A percentile compares a stretch with the other conserved stretches of the same genome.
phyloP scores from a whole-genome alignment of 2,888 invertebrate genomes.

The Xiphydria camelus region DNA sequence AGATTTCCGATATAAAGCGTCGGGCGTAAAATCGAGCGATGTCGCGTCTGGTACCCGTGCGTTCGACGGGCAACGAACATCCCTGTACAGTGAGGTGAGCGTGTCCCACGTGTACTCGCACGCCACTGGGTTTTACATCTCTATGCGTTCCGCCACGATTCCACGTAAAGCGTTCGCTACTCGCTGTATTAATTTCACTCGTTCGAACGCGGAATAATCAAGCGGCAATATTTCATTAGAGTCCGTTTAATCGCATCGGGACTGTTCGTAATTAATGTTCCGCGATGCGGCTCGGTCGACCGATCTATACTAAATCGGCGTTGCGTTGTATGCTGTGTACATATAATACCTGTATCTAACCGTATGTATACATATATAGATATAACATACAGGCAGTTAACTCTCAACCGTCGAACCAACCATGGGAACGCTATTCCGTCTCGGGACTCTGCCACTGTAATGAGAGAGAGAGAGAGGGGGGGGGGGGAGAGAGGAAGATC shows the following conservation, averaged over 20 bases:
- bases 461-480: too few relatives aligned
- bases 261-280: slow-evolving; percentile 44
- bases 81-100: slow-evolving; percentile 12
- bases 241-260: slow-evolving; percentile 37
- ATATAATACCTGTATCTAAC: not conserved
- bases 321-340: too few relatives aligned
- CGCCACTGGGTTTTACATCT: not conserved
- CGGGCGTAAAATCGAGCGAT: slow-evolving; percentile 41
- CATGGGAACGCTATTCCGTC: too few relatives aligned
- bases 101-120: slow-evolving; percentile 10
- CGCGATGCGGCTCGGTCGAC: slow-evolving; percentile 21
- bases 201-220: slow-evolving; percentile 47
- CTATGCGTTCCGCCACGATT: too few relatives aligned
- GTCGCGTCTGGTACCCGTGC: not conserved
- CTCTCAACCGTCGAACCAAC: too few relatives aligned
- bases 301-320: too few relatives aligned
- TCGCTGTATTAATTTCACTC: slow-evolving; percentile 38
- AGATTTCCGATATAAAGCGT: slow-evolving; percentile 44
- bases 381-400: too few relatives aligned
- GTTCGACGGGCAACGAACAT: slow-evolving; percentile 2
- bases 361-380: slow-evolving; percentile 2
- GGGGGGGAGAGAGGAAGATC: too few relatives aligned
- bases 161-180: too few relatives aligned
- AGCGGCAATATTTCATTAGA: slow-evolving; percentile 47
- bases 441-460: too few relatives aligned